These are phyloP conservation scores for Allacma fusca DNA, from an alignment of 2,888 invertebrate species.

Conservation along the genomic window DNA sequence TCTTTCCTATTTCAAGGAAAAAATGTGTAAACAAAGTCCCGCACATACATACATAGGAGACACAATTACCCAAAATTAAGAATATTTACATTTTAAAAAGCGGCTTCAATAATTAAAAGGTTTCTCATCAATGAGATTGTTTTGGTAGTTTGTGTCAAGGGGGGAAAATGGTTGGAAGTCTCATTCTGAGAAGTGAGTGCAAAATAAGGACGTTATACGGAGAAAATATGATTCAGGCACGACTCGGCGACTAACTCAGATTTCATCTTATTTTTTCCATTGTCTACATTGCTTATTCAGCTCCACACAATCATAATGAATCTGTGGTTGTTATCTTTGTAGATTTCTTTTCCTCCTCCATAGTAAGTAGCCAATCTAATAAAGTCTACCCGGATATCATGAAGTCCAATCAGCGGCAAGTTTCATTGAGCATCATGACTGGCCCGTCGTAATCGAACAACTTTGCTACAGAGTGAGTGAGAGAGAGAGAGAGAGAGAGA, in stretches of 20 bases:
- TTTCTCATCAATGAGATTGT: no score
- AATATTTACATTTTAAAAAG: no score
- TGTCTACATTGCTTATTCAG: constrained; percentile 10
- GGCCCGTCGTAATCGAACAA: constrained; percentile 41
- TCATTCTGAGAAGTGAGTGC: no score
- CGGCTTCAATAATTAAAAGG: no score
- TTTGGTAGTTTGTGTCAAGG: no score
- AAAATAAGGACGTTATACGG: no score
- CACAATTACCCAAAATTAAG: no score
- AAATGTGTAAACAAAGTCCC: no score
- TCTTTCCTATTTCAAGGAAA: no score
- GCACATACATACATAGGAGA: no score
- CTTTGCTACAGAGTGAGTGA: neutral
- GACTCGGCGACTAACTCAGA: neutral
- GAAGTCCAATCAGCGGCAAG: constrained; percentile 49
- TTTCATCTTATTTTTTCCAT: constrained; percentile 20
- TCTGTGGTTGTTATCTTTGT: neutral
- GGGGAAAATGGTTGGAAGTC: no score
- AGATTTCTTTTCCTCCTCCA: neutral
- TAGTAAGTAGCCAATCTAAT: constrained; percentile 47
- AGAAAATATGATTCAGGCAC: constrained; percentile 23
- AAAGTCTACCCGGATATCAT: constrained; percentile 51
- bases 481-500: neutral
- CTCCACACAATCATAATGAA: constrained; percentile 14
- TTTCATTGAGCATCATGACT: constrained; percentile 45